Conservation (phyloP, 2,888 invertebrate species). For the Drosophila crucigera region DNA sequence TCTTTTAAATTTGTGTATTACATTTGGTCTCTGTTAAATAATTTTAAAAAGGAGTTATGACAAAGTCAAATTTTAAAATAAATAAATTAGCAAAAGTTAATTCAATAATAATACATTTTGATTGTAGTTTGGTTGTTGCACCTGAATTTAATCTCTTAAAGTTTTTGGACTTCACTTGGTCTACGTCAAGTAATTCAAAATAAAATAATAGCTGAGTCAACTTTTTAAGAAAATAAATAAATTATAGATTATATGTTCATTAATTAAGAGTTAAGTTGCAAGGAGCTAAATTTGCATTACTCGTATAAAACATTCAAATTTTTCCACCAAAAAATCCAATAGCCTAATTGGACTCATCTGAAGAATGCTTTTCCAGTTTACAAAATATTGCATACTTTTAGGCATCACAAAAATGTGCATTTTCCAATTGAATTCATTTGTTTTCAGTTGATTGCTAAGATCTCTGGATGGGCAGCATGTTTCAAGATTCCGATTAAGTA, state of each 20-base stretch:
- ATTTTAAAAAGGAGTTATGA: background rate
- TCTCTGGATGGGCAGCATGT: background rate
- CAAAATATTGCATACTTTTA: slow-evolving; percentile 52
- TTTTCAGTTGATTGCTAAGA: background rate
- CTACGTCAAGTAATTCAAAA: background rate
- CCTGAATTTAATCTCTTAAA: background rate
- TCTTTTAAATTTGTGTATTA: fast-evolving
- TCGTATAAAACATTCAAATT: fast-evolving
- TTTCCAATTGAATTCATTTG: background rate
- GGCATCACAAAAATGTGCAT: background rate
- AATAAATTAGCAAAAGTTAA: background rate
- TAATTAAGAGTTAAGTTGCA: background rate
- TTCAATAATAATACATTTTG: too few relatives aligned
- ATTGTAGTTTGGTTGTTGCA: background rate
- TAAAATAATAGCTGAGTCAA: background rate
- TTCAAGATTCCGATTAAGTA: too few relatives aligned
- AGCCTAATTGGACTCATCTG: background rate
- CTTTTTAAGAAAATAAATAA: background rate
- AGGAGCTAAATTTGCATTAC: background rate
- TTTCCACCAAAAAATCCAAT: background rate
- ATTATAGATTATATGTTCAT: fast-evolving
- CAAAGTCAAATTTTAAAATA: background rate
- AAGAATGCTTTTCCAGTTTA: background rate
- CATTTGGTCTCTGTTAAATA: background rate
- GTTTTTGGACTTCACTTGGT: background rate